These are phyloP conservation scores for Salticus scenicus DNA, from an alignment of 2,888 invertebrate species.

Conservation along the genomic window DNA sequence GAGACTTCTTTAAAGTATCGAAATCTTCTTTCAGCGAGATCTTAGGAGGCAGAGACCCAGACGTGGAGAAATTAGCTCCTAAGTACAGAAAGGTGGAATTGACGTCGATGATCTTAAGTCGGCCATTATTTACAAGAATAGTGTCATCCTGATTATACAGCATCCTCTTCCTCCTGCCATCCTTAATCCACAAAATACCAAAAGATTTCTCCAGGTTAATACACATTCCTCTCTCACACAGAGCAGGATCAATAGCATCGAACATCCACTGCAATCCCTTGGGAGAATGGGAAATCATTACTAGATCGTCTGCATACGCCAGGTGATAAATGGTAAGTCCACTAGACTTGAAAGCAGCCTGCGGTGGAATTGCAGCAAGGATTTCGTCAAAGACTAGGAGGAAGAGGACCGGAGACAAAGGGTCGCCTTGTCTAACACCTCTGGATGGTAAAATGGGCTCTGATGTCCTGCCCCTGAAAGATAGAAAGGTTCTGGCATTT, in stretches of 20 bases:
- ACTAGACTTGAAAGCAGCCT: not conserved
- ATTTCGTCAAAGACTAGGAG: not conserved
- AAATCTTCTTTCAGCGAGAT: not conserved
- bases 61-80: not conserved
- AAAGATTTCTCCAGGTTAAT: not conserved
- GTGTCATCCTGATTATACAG: not conserved
- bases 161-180: not conserved
- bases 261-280: not conserved
- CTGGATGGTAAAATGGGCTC: not conserved
- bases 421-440: slow-evolving; percentile 29
- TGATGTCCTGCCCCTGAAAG: not conserved
- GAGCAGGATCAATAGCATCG: not conserved
- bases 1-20: not conserved
- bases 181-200: not conserved
- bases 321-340: not conserved
- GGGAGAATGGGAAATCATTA: not conserved
- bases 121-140: not conserved
- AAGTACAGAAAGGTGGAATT: not conserved
- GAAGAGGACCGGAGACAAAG: slow-evolving; percentile 5
- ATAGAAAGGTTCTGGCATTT: not conserved
- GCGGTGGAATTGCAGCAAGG: not conserved
- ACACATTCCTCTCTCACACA: not conserved
- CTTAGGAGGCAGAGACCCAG: too few relatives aligned
- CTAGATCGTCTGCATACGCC: not conserved
- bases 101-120: not conserved